A percentile compares a stretch with the other conserved stretches of the same genome.
Conservation (phyloP, 2,888 invertebrate species). For the Argynnis bischoffii region DNA sequence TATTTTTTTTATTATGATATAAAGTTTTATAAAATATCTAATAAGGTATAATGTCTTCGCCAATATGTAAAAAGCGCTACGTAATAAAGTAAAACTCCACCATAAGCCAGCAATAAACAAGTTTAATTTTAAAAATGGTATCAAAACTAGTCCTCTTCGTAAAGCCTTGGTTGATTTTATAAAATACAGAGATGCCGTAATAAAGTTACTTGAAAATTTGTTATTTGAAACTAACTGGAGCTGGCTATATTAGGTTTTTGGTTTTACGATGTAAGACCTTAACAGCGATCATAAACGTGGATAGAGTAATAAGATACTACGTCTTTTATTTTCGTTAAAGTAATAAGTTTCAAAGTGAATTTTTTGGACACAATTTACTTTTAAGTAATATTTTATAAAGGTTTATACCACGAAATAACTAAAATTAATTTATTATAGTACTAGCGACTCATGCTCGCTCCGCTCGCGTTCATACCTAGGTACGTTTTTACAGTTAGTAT, state of each 20-base stretch:
- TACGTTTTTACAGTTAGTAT: no score
- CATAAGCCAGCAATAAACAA: conserved; percentile 34
- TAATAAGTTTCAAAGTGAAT: conserved; percentile 15
- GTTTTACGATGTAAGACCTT: conserved; percentile 24
- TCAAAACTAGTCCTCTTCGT: conserved; percentile 41
- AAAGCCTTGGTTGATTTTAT: conserved; percentile 35
- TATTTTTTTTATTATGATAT: no score
- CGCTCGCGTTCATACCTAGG: no score
- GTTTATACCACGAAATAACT: no score
- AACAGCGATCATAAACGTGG: conserved; percentile 24
- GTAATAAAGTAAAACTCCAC: conserved; percentile 17
- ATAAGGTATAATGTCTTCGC: no score
- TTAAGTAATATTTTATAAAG: neutral
- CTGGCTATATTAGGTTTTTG: conserved; percentile 20
- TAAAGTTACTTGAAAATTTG: conserved; percentile 31
- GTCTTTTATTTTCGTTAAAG: conserved; percentile 13
- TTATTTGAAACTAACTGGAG: conserved; percentile 26
- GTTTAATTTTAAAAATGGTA: conserved; percentile 40
- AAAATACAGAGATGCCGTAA: conserved; percentile 29
- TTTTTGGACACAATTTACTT: neutral
- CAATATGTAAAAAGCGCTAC: neutral
- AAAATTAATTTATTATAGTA: no score
- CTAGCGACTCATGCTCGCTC: no score
- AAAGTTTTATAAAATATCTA: no score
- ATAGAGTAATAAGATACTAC: conserved; percentile 16